phyloP scores from a whole-genome alignment of 92 coral and sea anemone species.

The Zoanthus sociatus region DNA sequence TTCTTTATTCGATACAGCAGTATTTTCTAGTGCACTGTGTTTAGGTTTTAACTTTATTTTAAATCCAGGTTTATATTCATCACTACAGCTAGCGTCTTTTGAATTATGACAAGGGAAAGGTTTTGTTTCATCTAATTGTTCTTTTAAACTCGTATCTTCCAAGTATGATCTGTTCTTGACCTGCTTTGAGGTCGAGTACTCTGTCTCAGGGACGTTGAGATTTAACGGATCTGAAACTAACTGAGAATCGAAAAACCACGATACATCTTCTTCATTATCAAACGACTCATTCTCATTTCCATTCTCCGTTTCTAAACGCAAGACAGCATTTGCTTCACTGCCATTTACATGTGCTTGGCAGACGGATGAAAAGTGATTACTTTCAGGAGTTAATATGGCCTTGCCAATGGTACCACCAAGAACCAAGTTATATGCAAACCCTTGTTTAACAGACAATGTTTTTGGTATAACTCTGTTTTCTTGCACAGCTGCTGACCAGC shows the following conservation, averaged over 20 bases:
- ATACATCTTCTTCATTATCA: slow-evolving; percentile 14
- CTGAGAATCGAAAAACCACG: slow-evolving; percentile 33
- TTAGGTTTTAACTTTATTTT: background rate
- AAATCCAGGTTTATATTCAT: background rate
- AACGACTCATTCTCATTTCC: background rate
- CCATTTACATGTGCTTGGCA: background rate
- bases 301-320: background rate
- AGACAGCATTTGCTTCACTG: background rate
- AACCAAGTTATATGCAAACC: background rate
- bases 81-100: background rate
- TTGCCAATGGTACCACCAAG: background rate
- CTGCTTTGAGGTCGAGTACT: background rate
- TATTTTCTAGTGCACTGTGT: background rate
- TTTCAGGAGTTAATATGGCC: background rate
- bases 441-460: background rate
- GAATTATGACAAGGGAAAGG: background rate
- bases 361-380: background rate
- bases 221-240: background rate
- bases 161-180: background rate
- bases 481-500: background rate
- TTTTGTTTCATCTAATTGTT: background rate
- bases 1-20: background rate
- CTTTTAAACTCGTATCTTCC: background rate
- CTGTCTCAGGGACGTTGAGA: too few species aligned
- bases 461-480: background rate